phyloP scores from a whole-genome alignment of 1,140 invertebrate species.

The Heliothis subflexa region DNA sequence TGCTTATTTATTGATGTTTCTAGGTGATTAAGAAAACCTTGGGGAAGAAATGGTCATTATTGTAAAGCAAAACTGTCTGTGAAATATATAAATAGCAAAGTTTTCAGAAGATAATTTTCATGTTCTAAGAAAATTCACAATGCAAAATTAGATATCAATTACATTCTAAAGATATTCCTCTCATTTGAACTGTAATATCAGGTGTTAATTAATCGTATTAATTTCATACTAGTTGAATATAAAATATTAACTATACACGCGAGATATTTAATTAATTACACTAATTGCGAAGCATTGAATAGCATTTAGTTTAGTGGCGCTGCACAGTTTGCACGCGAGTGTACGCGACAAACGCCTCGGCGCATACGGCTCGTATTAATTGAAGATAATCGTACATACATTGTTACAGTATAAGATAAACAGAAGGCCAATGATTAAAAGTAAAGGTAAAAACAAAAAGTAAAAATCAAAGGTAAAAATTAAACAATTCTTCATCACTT shows the following conservation, averaged over 20 bases:
- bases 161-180: too few relatives aligned
- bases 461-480: too few relatives aligned
- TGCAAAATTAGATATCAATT: too few relatives aligned
- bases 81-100: too few relatives aligned
- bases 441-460: too few relatives aligned
- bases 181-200: too few relatives aligned
- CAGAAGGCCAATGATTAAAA: not conserved
- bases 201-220: not conserved
- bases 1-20: not conserved
- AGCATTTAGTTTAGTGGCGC: not conserved
- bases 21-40: too few relatives aligned
- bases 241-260: not conserved
- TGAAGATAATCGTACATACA: constrained; percentile 4
- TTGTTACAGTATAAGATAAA: not conserved
- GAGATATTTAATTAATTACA: not conserved
- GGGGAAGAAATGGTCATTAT: too few relatives aligned
- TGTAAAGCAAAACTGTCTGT: too few relatives aligned
- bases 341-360: not conserved
- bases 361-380: constrained; percentile 17
- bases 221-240: not conserved
- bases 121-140: not conserved
- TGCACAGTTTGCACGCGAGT: constrained; percentile 16
- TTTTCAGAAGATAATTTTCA: not conserved
- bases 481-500: too few relatives aligned
- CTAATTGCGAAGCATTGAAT: not conserved